A percentile compares a stretch with the other conserved stretches of the same genome.
Conservation (phyloP, 2,888 invertebrate genomes). For the Disparrhopalites patrizii region DNA sequence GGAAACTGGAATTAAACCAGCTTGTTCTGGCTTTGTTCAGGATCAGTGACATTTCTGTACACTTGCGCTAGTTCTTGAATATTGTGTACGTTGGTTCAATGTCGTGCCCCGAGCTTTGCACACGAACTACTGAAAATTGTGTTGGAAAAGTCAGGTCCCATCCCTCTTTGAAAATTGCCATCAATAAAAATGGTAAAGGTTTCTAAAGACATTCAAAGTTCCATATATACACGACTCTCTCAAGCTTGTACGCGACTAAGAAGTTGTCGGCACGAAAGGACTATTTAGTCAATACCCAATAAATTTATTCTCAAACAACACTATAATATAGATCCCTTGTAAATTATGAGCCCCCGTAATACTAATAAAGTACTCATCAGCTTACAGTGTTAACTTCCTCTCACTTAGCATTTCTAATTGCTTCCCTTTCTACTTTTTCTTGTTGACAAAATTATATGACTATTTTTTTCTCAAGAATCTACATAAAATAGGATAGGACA, state of each 20-base stretch:
- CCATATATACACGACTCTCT: not conserved
- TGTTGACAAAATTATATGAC: too few relatives aligned
- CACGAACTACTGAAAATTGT: too few relatives aligned
- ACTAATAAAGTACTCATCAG: conserved; percentile 5
- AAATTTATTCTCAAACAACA: conserved; percentile 18
- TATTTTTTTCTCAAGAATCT: too few relatives aligned
- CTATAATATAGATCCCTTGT: conserved; percentile 19
- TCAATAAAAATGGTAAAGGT: not conserved
- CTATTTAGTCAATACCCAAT: conserved; percentile 23
- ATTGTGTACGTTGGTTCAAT: too few relatives aligned
- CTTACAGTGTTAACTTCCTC: conserved; percentile 11
- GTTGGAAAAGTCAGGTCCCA: not conserved
- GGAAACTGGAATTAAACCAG: too few relatives aligned
- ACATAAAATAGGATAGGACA: too few relatives aligned
- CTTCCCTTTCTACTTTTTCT: not conserved
- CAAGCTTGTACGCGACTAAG: not conserved
- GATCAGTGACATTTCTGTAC: too few relatives aligned
- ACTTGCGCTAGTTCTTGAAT: too few relatives aligned
- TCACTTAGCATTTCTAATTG: not conserved
- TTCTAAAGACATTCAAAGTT: not conserved
- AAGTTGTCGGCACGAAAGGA: conserved; percentile 21
- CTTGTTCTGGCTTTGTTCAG: too few relatives aligned
- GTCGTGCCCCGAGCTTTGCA: conserved; percentile 7
- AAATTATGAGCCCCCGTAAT: conserved; percentile 20
- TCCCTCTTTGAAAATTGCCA: not conserved